These are phyloP conservation scores for Prosopocoilus inquinatus DNA, from an alignment of 2,888 invertebrate genomes.

Conservation along the genomic window DNA sequence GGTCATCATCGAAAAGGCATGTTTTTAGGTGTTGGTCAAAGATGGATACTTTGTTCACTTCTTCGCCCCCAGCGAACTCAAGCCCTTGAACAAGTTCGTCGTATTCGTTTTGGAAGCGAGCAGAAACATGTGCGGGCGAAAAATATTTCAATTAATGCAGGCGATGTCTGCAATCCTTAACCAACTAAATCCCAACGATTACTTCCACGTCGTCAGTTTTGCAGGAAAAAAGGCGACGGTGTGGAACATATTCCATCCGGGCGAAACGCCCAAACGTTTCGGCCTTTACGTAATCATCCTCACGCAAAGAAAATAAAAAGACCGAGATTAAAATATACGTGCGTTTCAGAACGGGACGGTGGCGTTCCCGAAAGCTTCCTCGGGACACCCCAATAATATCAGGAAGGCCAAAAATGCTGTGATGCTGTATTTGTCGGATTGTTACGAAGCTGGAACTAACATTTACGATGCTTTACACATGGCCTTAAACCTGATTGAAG, in stretches of 20 bases:
- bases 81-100: slow-evolving; percentile 63
- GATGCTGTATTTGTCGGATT: too few species aligned
- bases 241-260: slow-evolving; percentile 49
- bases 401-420: slow-evolving; percentile 59
- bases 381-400: slow-evolving; percentile 56
- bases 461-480: slow-evolving; percentile 64
- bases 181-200: slow-evolving; percentile 61
- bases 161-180: slow-evolving; percentile 67
- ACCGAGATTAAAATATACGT: too few species aligned
- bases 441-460: slow-evolving; percentile 71
- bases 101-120: slow-evolving; percentile 76
- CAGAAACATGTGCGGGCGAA: slow-evolving; percentile 70
- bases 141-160: slow-evolving; percentile 63
- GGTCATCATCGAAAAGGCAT: neutral
- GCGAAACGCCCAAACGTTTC: too few species aligned
- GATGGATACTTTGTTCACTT: slow-evolving; percentile 77
- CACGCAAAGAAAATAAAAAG: too few species aligned
- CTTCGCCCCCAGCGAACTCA: slow-evolving; percentile 63
- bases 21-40: slow-evolving; percentile 57
- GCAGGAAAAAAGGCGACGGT: slow-evolving; percentile 53
- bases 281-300: too few species aligned
- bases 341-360: too few species aligned
- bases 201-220: slow-evolving; percentile 69
- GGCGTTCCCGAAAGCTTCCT: slow-evolving; percentile 53
- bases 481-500: slow-evolving; percentile 44